Percentiles rank a stretch among this genome's conserved stretches.
These are phyloP conservation scores for Misgurnus anguillicaudatus DNA, from an alignment of 2,113 vertebrate genomes.

Conservation along the genomic window DNA sequence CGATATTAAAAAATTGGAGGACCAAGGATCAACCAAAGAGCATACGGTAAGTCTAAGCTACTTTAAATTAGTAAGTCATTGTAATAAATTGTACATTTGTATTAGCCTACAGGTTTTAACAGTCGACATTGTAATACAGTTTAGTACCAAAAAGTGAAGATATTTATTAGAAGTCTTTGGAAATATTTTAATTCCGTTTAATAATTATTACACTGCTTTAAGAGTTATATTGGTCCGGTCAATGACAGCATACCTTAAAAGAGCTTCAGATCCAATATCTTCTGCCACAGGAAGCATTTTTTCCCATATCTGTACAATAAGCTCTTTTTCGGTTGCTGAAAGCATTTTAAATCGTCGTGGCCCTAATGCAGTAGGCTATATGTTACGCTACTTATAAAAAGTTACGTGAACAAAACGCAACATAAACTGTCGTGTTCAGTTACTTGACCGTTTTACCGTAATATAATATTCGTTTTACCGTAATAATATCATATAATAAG, in stretches of 20 bases:
- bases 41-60: neutral
- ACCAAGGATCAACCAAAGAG: constrained; percentile 1
- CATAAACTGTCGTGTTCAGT: neutral
- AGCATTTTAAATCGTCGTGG: constrained; percentile 65
- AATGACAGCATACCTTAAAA: constrained; percentile 65
- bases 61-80: neutral
- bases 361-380: neutral
- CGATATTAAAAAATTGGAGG: neutral
- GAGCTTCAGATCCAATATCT: constrained; percentile 73
- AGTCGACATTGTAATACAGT: no score
- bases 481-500: neutral
- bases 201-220: neutral
- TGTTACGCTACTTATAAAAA: neutral
- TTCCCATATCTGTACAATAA: constrained; percentile 68
- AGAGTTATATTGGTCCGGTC: neutral
- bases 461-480: no score
- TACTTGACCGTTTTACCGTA: neutral
- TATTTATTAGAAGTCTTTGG: neutral
- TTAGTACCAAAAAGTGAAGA: no score
- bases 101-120: no score
- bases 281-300: constrained; percentile 65
- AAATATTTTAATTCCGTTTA: neutral
- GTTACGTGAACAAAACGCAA: neutral
- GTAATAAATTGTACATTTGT: no score
- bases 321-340: constrained; percentile 64